Evolutionary conservation across 1,140 invertebrate genomes (phyloP), one percentile per base, ranked within the genome.

Genomic region (Pteromalus puparum): DNA sequence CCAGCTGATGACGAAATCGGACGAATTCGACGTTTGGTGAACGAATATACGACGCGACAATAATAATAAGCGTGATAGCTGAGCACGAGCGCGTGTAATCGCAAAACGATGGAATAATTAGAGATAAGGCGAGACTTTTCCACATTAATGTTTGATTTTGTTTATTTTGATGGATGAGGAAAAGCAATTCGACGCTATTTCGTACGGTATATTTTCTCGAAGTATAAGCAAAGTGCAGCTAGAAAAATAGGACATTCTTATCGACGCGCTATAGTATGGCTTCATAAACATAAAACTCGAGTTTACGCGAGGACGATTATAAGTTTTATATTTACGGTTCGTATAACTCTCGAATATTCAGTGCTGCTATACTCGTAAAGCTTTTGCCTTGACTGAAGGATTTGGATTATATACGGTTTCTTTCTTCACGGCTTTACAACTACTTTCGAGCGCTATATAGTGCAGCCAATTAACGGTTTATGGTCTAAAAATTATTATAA

Each of bases 321-420:
- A 80, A 80, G 42, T 80, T 68, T 68, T 26, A 73, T 30, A 81
- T 81, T 81, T 73, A 73, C 68, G 79, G n/a, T 73, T 53, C 46
- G 42, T 73, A 61, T 21, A 73, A 42, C 77, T 67, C 18, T 34
- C 13, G 38, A 38, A 79, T 80, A 68, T 81, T 46, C 15, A 81
- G 46, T 12, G 2, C 42, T 72, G 68, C 24, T 48, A n/a, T 67
- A 65, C 48, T 38, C n/a, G n/a, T 38, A 67, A 61, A 34, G 30
- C 26, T 65, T n/a, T 67, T 21, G 76, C 30, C 18, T 38, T 61
- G 28, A 67, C 21, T n/a, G 53, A 61, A n/a, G 53, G 53, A 61
- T 61, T 61, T 61, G 53, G 18, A 61, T 61, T 21, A 61, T 21
- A 61, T 61, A 61, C 15, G 21, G 53, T 61, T 61, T 61, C 18